These are phyloP conservation scores for Maniola jurtina DNA, from an alignment of 1,140 invertebrate species.

Conservation along the genomic window DNA sequence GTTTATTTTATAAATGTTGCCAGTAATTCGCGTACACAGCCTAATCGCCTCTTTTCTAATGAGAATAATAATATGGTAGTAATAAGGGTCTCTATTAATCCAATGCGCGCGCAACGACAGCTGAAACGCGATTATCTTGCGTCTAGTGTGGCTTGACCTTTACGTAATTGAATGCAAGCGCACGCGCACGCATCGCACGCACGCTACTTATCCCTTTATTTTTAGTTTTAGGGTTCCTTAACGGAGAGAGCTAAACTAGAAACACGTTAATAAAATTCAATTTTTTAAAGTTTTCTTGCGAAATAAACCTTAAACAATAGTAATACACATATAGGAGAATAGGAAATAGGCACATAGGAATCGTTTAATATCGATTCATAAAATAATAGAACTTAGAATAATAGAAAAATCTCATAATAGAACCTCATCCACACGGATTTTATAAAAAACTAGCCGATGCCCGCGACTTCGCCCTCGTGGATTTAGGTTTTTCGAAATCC, in stretches of 20 bases:
- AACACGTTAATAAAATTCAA: no score
- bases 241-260: background rate
- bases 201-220: constrained; percentile 17
- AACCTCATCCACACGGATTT: no score
- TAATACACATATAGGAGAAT: no score
- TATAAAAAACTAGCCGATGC: no score
- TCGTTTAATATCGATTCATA: no score
- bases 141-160: constrained; percentile 64
- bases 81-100: constrained; percentile 43
- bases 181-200: constrained; percentile 51
- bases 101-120: constrained; percentile 55
- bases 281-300: no score
- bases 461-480: no score
- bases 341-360: no score
- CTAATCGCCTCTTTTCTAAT: constrained; percentile 9
- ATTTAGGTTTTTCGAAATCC: no score
- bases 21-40: background rate
- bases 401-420: no score
- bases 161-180: constrained; percentile 69
- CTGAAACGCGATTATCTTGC: constrained; percentile 68
- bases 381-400: no score
- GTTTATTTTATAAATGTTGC: constrained; percentile 3
- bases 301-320: no score
- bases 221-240: constrained; percentile 1
- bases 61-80: background rate